A percentile compares a stretch with the other conserved stretches of the same genome.
These are phyloP conservation scores for Alloplasta piceator DNA, from an alignment of 2,888 invertebrate species.

Conservation along the genomic window DNA sequence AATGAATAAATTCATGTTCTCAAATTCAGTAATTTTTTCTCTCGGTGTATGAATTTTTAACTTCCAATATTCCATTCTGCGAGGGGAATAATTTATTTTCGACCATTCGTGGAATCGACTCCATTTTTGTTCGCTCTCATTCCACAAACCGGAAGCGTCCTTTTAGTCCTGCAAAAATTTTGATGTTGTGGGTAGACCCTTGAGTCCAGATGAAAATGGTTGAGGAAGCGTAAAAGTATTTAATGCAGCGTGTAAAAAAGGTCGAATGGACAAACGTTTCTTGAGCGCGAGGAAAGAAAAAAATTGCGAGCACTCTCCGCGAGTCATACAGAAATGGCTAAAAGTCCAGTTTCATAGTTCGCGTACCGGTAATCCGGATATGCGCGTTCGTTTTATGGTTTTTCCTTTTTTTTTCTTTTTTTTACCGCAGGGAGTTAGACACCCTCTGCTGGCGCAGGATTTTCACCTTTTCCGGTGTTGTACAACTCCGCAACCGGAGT, in stretches of 20 bases:
- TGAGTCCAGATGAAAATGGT: neutral
- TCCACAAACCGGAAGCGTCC: constrained; percentile 7
- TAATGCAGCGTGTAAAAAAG: constrained; percentile 6
- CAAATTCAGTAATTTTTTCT: too few relatives aligned
- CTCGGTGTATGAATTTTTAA: too few relatives aligned
- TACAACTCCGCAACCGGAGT: neutral
- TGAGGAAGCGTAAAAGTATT: constrained; percentile 22
- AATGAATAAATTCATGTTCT: too few relatives aligned
- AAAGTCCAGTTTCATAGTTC: constrained; percentile 43
- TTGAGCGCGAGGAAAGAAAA: too few relatives aligned
- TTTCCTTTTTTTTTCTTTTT: too few relatives aligned
- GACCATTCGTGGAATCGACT: too few relatives aligned
- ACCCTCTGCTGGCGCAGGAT: constrained; percentile 6
- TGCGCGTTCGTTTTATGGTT: neutral
- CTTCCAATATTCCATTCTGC: too few relatives aligned
- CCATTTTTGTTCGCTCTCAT: neutral
- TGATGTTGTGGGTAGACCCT: neutral
- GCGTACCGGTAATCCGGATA: constrained; percentile 11
- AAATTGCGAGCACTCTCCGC: too few relatives aligned
- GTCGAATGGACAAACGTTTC: constrained; percentile 12
- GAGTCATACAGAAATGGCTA: constrained; percentile 27
- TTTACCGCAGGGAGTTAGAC: too few relatives aligned
- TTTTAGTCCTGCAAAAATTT: neutral
- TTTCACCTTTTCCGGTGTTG: neutral
- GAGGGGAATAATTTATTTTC: too few relatives aligned